Evolutionary conservation across 2,113 vertebrate genomes (phyloP).

Genomic region (Stigmatopora nigra): DNA sequence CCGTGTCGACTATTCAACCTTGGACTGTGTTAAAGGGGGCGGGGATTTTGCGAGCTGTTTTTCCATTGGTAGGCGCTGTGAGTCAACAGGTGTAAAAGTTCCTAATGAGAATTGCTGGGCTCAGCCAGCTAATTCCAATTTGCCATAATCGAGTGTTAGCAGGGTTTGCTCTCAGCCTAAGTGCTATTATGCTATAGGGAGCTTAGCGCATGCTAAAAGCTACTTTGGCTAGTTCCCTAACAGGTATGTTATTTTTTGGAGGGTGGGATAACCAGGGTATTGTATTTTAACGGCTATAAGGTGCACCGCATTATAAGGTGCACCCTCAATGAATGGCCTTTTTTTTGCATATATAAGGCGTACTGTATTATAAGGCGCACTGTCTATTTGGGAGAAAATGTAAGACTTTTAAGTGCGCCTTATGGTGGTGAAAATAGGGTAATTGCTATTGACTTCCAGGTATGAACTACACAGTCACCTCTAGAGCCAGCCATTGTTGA

Average conservation of each 20-base stretch:
- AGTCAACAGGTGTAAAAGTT: constrained; percentile 5
- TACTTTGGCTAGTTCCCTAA: background rate
- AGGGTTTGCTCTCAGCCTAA: constrained; percentile 1
- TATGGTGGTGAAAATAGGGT: too few relatives aligned
- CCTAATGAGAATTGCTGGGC: constrained; percentile 5
- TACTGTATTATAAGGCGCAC: too few relatives aligned
- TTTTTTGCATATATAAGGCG: too few relatives aligned
- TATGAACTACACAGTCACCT: too few relatives aligned
- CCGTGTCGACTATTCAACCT: constrained; percentile 4
- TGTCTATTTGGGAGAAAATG: too few relatives aligned
- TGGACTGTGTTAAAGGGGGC: background rate
- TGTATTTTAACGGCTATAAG: too few relatives aligned
- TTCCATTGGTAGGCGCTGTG: background rate
- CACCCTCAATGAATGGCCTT: too few relatives aligned
- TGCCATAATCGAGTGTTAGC: constrained; percentile 1
- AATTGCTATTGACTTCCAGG: too few relatives aligned
- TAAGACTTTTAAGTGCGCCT: too few relatives aligned
- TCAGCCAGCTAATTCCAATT: constrained; percentile 5
- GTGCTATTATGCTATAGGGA: background rate
- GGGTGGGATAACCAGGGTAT: background rate
- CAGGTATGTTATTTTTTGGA: background rate
- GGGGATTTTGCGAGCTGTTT: too few relatives aligned
- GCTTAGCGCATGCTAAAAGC: background rate
- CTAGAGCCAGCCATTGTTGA: too few relatives aligned
- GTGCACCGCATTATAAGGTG: constrained; percentile 15